A percentile compares a stretch with the other conserved stretches of the same genome.
These are phyloP conservation scores for Spea multiplicata DNA, from an alignment of 2,113 vertebrate genomes.

Conservation along the genomic window DNA sequence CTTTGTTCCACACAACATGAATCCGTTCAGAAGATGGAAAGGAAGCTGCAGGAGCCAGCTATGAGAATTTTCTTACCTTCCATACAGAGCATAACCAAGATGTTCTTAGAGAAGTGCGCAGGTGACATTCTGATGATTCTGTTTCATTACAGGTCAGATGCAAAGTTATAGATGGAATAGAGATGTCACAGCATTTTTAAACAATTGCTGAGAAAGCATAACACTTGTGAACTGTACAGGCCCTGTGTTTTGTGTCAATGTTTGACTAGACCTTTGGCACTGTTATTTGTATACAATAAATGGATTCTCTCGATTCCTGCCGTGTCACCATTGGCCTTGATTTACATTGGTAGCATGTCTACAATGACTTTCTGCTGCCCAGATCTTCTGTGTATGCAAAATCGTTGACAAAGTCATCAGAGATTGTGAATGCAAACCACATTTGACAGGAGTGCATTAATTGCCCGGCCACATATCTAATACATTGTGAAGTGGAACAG, in stretches of 20 bases:
- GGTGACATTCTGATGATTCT: constrained; percentile 40
- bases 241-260: constrained; percentile 37
- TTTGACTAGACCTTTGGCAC: constrained; percentile 45
- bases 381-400: constrained; percentile 41
- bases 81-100: constrained; percentile 8
- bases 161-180: constrained; percentile 38
- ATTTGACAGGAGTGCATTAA: constrained; percentile 39
- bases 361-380: constrained; percentile 25
- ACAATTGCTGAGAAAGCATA: constrained; percentile 40
- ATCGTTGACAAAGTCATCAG: constrained; percentile 47
- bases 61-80: not conserved
- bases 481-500: constrained; percentile 20
- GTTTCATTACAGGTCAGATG: constrained; percentile 37
- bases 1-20: constrained; percentile 11
- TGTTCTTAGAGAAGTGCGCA: constrained; percentile 20
- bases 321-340: constrained; percentile 38
- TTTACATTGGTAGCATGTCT: constrained; percentile 42
- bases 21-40: constrained; percentile 3
- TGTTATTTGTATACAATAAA: constrained; percentile 46
- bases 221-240: constrained; percentile 41
- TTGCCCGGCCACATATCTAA: constrained; percentile 34
- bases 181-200: constrained; percentile 45
- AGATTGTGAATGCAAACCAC: constrained; percentile 32
- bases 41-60: not conserved
- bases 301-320: constrained; percentile 40